These are phyloP conservation scores for Euwallacea similis DNA, from an alignment of 1,140 invertebrate genomes.

Conservation along the genomic window DNA sequence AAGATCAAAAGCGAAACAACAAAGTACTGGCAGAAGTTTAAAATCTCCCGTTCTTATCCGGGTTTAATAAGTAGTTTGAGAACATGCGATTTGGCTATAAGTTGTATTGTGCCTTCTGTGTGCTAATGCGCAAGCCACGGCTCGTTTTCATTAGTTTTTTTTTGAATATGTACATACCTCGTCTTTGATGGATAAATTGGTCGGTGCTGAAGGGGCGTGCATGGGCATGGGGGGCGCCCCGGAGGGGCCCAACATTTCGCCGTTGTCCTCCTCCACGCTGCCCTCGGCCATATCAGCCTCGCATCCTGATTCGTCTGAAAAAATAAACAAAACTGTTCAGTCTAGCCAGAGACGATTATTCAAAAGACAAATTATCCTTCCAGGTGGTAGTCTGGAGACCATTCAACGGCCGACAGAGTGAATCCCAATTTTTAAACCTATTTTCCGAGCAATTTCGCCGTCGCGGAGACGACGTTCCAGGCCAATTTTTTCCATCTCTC, in stretches of 20 bases:
- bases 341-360: background rate
- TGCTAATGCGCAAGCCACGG: background rate
- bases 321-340: slow-evolving; percentile 22
- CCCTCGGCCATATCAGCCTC: slow-evolving; percentile 69
- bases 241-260: slow-evolving; percentile 58
- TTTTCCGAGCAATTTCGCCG: background rate
- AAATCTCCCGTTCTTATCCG: slow-evolving; percentile 23
- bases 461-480: background rate
- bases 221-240: slow-evolving; percentile 48
- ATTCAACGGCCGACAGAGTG: background rate
- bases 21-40: slow-evolving; percentile 20
- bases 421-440: background rate
- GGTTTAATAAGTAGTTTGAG: slow-evolving; percentile 17
- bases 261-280: slow-evolving; percentile 54
- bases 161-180: slow-evolving; percentile 45
- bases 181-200: slow-evolving; percentile 49
- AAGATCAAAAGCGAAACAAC: slow-evolving; percentile 23
- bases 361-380: slow-evolving; percentile 4
- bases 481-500: slow-evolving; percentile 2
- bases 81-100: slow-evolving; percentile 27
- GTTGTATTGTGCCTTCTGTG: slow-evolving; percentile 13
- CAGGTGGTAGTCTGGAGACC: slow-evolving; percentile 2
- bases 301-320: slow-evolving; percentile 68
- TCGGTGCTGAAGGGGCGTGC: slow-evolving; percentile 43
- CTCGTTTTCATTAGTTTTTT: background rate